A percentile compares a stretch with the other conserved stretches of the same genome.
These are phyloP conservation scores for Caenorhabditis sulstoni DNA, from an alignment of 2,888 invertebrate species.

Conservation along the genomic window DNA sequence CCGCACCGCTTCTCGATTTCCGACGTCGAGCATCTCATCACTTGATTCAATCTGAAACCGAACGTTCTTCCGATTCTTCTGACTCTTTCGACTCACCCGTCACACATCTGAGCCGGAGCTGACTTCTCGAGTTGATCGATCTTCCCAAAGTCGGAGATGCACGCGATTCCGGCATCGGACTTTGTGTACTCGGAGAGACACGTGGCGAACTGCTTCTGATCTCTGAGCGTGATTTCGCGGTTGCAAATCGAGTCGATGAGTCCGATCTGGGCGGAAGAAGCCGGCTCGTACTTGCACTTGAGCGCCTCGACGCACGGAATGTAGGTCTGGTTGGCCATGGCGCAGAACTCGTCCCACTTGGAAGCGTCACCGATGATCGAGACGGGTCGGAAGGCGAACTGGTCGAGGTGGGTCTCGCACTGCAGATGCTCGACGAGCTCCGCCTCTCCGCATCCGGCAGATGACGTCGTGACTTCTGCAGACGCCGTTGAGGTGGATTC, in stretches of 20 bases:
- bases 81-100: conserved; percentile 53
- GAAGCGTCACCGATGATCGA: conserved; percentile 73
- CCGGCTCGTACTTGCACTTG: conserved; percentile 72
- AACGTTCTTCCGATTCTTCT: not conserved
- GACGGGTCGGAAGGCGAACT: conserved; percentile 75
- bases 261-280: conserved; percentile 65
- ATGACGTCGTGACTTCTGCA: conserved; percentile 7
- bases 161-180: conserved; percentile 65
- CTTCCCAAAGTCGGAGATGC: conserved; percentile 70
- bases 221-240: conserved; percentile 60
- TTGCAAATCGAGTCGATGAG: conserved; percentile 72
- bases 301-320: conserved; percentile 72
- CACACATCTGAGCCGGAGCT: conserved; percentile 71
- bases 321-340: conserved; percentile 67
- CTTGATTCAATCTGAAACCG: conserved; percentile 65
- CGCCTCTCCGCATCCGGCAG: conserved; percentile 67
- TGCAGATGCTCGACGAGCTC: conserved; percentile 73
- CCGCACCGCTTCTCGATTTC: conserved; percentile 73
- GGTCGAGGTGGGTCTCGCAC: conserved; percentile 75
- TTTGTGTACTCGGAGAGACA: conserved; percentile 68
- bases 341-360: conserved; percentile 74
- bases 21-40: conserved; percentile 68
- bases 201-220: conserved; percentile 62
- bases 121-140: conserved; percentile 70
- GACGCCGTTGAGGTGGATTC: conserved; percentile 32